Evolutionary conservation across 1,140 invertebrate species (phyloP).

Genomic region (Temnothorax curvispinosus): DNA sequence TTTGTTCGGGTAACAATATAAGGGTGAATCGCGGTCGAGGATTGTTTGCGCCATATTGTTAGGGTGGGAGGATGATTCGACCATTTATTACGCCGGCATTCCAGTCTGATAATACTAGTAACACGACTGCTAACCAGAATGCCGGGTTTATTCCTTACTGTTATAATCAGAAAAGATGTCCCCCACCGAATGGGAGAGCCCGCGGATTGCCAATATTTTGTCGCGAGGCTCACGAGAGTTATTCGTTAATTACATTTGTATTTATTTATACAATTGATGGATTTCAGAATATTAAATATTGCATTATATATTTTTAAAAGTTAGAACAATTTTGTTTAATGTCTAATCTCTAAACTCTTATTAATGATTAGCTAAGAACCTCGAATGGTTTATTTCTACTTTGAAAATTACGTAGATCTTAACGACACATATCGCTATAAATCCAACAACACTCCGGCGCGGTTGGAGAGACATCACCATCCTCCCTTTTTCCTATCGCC

Average conservation of each 20-base stretch:
- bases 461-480: constrained; percentile 21
- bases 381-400: neutral
- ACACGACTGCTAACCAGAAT: constrained; percentile 76
- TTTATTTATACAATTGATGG: neutral
- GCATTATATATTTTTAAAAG: neutral
- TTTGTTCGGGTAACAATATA: constrained; percentile 84
- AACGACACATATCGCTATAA: constrained; percentile 10
- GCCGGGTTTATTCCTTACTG: constrained; percentile 66
- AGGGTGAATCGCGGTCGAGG: constrained; percentile 80
- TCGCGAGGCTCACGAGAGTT: neutral
- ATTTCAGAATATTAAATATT: neutral
- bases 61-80: constrained; percentile 76
- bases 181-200: neutral
- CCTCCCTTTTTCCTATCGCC: constrained; percentile 25
- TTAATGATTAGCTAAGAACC: neutral
- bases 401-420: neutral
- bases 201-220: constrained; percentile 25
- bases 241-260: neutral
- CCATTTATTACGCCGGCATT: constrained; percentile 84
- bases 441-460: constrained; percentile 4
- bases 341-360: neutral
- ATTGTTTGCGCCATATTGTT: constrained; percentile 69
- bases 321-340: neutral
- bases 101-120: constrained; percentile 83
- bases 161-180: constrained; percentile 52